These are phyloP conservation scores for Aphelocoma californica DNA, from an alignment of 2,797 vertebrate genomes.

Conservation along the genomic window DNA sequence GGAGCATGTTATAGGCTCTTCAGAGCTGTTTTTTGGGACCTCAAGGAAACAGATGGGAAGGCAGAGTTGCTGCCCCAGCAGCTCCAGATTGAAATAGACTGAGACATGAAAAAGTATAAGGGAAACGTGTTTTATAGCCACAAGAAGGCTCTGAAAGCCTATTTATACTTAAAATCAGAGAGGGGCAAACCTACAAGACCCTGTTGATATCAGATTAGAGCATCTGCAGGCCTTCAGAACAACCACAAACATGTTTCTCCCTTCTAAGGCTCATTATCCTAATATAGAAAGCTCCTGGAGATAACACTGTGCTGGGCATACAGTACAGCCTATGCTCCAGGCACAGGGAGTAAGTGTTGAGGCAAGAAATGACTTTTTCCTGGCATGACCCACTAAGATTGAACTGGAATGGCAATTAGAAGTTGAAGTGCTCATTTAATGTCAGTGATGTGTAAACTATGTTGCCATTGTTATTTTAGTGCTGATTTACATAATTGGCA, in stretches of 20 bases:
- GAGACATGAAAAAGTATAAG: not conserved
- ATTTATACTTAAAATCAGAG: not conserved
- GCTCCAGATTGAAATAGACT: not conserved
- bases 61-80: not conserved
- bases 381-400: conserved; percentile 65
- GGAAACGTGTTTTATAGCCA: not conserved
- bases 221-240: not conserved
- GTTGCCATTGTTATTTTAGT: conserved; percentile 72
- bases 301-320: conserved; percentile 20
- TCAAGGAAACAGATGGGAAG: not conserved
- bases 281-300: conserved; percentile 21
- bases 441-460: conserved; percentile 72
- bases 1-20: rapidly evolving
- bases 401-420: conserved; percentile 73
- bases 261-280: conserved; percentile 21
- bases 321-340: conserved; percentile 44
- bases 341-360: conserved; percentile 56
- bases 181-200: not conserved
- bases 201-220: not conserved
- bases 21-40: not conserved
- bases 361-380: conserved; percentile 68
- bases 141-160: not conserved
- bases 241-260: not conserved
- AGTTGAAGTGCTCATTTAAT: conserved; percentile 71
- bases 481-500: conserved; percentile 74